Conservation (phyloP, 2,113 vertebrate genomes). For the Ailurus styani region DNA sequence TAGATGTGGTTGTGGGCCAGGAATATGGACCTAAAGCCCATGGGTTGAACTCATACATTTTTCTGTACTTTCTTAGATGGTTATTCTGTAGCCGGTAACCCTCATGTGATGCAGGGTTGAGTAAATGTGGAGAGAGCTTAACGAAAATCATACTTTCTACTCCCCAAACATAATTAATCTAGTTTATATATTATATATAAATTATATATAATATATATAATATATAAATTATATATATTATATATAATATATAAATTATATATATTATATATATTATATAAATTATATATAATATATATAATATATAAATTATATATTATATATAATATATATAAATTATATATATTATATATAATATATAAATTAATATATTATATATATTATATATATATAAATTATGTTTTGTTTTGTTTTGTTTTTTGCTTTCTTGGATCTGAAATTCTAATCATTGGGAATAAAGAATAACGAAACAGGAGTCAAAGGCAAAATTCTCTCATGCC, state of each 20-base stretch:
- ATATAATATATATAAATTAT: background rate
- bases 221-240: no score
- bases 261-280: no score
- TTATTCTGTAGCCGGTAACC: fast-evolving
- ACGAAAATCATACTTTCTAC: background rate
- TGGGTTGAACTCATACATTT: background rate
- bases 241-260: background rate
- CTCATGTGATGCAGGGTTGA: background rate
- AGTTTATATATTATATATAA: no score
- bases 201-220: background rate
- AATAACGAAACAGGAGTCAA: background rate
- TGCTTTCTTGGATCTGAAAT: background rate
- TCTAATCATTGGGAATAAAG: background rate
- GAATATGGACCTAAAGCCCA: background rate
- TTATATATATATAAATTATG: background rate
- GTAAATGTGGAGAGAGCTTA: background rate
- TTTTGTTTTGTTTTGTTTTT: background rate
- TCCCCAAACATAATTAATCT: background rate
- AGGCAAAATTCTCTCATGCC: background rate
- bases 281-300: background rate
- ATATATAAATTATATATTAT: no score
- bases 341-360: no score
- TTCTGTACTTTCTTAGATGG: background rate
- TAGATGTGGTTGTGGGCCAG: background rate
- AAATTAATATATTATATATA: no score